Base-by-base conservation (phyloP, 2,888 invertebrate genomes). In the Psococerastis gibbosa region DNA sequence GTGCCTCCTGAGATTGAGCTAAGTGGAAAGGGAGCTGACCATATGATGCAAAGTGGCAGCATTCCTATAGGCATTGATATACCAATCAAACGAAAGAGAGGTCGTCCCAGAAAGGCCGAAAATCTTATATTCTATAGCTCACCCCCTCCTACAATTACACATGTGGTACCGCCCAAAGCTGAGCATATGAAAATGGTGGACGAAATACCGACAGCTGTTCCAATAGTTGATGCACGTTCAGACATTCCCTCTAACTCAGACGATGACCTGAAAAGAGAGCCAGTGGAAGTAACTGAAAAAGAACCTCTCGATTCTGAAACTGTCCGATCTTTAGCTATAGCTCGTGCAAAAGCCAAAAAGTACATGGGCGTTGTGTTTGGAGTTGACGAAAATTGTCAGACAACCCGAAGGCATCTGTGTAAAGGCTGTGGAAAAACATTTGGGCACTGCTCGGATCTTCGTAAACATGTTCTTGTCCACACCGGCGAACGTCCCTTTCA, bases 401-500 rank as follows among this genome's bases (percentile, higher is more conserved):
- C 17, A 15, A 38, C 20, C 11, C 38, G 38, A n/a, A 78, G 78
- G 0, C 78, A 75, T 53, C 68, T 74, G 27, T 79, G 78, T 53
- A 70, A 73, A 0, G 70, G 75, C 52, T 79, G 78, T 60, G 71
- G 70, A 16, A 73, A 78, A 54, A 70, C 72, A 35, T 78, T 78
- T 58, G 74, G 76, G 1, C 64, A 78, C 16, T 64, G 78, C 41
- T 78, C 78, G 6, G 78, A 79, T 60, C 58, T 79, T 32, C 66
- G 77, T 48, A 43, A 38, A 4, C 43, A 43, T 27, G 75, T 78
- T 22, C 73, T 80, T 49, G 79, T 80, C 1, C 81, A 81, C 52
- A 77, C 78, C n/a, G 80, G 80, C 3, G 45, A 52, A 9, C 70
- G 79, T 49, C 80, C 80, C 1, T 80, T 71, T 56, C 75, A 76